Evolutionary conservation across 2,797 vertebrate species (phyloP).

Genomic region (Dermochelys coriacea): DNA sequence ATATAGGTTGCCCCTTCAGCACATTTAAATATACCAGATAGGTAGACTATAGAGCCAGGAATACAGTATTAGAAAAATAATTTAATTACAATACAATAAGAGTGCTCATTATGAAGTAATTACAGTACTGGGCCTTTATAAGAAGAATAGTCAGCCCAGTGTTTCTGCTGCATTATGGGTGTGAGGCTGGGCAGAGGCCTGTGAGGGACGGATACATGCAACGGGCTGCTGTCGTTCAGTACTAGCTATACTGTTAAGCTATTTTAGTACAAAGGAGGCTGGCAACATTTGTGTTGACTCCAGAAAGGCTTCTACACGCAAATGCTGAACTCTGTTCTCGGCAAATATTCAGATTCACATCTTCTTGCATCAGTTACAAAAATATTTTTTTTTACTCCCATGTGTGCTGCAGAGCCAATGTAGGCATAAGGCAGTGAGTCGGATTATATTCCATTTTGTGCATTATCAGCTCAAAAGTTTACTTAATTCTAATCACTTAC

Average conservation of each 20-base stretch:
- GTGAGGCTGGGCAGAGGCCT: neutral
- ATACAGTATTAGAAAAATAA: neutral
- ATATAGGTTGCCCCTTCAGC: neutral
- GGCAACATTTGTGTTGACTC: neutral
- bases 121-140: neutral
- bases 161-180: neutral
- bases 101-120: neutral
- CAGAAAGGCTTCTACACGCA: neutral
- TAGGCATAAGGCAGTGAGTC: neutral
- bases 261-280: neutral
- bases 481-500: neutral
- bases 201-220: neutral
- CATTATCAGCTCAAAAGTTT: neutral
- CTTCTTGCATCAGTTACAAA: neutral
- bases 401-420: neutral
- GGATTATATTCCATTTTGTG: neutral
- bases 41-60: neutral
- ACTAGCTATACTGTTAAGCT: neutral
- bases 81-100: neutral
- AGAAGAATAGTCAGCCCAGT: neutral
- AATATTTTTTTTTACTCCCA: neutral
- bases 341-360: neutral
- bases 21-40: neutral
- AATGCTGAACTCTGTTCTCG: neutral
- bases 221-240: neutral